Conservation (phyloP, 2,113 vertebrate species). For the Entosphenus tridentatus region DNA sequence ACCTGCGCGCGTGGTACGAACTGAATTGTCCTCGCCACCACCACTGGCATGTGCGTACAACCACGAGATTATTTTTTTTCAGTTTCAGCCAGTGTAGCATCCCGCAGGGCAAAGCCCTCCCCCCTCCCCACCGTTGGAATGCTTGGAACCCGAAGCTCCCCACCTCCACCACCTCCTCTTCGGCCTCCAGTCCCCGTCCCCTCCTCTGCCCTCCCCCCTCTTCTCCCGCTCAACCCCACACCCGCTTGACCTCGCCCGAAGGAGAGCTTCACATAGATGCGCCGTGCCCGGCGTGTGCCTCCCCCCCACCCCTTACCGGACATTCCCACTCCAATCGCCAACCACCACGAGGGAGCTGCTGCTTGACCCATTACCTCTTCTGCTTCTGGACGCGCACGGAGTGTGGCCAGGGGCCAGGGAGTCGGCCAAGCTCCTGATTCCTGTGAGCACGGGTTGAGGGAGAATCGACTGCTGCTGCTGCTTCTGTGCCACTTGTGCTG, state of each 20-base stretch:
- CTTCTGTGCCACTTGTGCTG: too few species aligned
- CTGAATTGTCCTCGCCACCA: constrained; percentile 3
- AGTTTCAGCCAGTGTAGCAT: constrained; percentile 2
- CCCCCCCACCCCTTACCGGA: too few species aligned
- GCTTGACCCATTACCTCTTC: too few species aligned
- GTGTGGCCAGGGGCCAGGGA: too few species aligned
- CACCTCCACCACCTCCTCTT: constrained; percentile 13
- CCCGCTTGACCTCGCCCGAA: not conserved
- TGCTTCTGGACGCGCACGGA: too few species aligned
- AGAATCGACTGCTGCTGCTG: too few species aligned
- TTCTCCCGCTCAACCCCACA: not conserved
- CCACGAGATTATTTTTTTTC: not conserved
- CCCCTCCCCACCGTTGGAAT: not conserved
- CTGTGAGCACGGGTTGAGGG: too few species aligned
- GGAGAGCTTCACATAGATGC: not conserved
- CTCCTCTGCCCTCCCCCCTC: not conserved
- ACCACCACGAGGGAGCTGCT: too few species aligned
- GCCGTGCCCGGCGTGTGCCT: too few species aligned
- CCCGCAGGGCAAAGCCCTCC: not conserved
- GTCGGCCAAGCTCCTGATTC: too few species aligned
- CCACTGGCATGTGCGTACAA: not conserved
- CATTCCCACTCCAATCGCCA: too few species aligned
- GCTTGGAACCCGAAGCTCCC: too few species aligned
- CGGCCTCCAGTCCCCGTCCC: not conserved
- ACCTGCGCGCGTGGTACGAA: not conserved